Evolutionary conservation across 2,888 invertebrate genomes (phyloP).

Genomic region (Drosophila formosana): DNA sequence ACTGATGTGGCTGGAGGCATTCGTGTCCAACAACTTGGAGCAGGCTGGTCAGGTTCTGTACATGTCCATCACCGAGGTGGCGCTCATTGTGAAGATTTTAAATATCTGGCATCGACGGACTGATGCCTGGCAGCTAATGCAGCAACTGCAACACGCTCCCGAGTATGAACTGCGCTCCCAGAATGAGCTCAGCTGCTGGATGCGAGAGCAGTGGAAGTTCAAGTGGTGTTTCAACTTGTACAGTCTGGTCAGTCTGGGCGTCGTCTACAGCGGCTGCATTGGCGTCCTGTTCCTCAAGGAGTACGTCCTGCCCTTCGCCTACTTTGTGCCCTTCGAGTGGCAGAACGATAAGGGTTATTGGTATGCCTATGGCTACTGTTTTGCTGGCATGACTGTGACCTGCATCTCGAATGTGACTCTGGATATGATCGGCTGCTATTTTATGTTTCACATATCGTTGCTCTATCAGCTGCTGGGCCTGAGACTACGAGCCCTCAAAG

Average conservation of each 20-base stretch:
- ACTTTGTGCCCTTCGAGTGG: slow-evolving; percentile 82
- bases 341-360: slow-evolving; percentile 52
- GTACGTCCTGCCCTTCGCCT: slow-evolving; percentile 74
- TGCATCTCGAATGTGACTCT: slow-evolving; percentile 67
- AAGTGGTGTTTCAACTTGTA: slow-evolving; percentile 55
- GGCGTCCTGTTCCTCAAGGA: slow-evolving; percentile 49
- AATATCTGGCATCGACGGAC: slow-evolving; percentile 67
- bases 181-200: slow-evolving; percentile 63
- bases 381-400: slow-evolving; percentile 63
- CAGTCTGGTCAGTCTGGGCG: slow-evolving; percentile 43
- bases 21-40: slow-evolving; percentile 64
- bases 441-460: slow-evolving; percentile 74
- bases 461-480: slow-evolving; percentile 69
- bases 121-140: slow-evolving; percentile 54
- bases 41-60: slow-evolving; percentile 74
- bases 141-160: slow-evolving; percentile 44
- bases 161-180: slow-evolving; percentile 35
- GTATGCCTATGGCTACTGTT: slow-evolving; percentile 71
- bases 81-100: slow-evolving; percentile 69
- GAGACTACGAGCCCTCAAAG: slow-evolving; percentile 59
- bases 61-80: slow-evolving; percentile 74
- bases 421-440: slow-evolving; percentile 76
- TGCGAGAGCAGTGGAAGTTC: slow-evolving; percentile 55
- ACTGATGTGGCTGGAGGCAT: slow-evolving; percentile 72
- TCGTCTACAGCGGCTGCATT: slow-evolving; percentile 46